Conservation (phyloP, 2,888 invertebrate genomes). For the Physocephala rufipes region DNA sequence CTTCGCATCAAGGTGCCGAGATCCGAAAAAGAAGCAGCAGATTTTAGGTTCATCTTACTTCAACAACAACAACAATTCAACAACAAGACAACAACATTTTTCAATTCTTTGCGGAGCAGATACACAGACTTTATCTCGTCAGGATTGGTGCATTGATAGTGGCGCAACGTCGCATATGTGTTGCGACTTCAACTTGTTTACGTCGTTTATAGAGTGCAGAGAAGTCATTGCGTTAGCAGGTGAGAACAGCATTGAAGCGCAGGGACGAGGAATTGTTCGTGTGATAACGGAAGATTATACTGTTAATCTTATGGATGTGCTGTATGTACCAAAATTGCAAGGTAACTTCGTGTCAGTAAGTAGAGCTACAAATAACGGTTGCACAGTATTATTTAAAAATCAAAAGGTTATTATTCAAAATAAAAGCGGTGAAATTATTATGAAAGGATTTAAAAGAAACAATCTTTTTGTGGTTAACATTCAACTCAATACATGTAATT, state of each 20-base stretch:
- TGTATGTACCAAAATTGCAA: conserved; percentile 34
- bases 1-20: no score
- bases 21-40: no score
- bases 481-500: no score
- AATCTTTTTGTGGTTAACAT: background rate
- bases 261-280: conserved; percentile 26
- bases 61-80: no score
- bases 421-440: background rate
- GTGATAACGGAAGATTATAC: conserved; percentile 22
- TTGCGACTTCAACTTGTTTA: no score
- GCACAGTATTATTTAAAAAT: background rate
- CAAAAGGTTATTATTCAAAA: background rate
- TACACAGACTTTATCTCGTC: no score
- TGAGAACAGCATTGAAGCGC: conserved; percentile 30
- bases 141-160: no score
- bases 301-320: conserved; percentile 32
- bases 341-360: conserved; percentile 36
- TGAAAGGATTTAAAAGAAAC: background rate
- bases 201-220: no score
- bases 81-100: no score
- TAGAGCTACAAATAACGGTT: conserved; percentile 24
- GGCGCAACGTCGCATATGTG: no score
- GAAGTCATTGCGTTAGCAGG: conserved; percentile 25
- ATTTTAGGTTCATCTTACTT: no score
- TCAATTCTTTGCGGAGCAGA: no score